phyloP scores from a whole-genome alignment of 1,140 invertebrate species.

The Tyrophagus putrescentiae region DNA sequence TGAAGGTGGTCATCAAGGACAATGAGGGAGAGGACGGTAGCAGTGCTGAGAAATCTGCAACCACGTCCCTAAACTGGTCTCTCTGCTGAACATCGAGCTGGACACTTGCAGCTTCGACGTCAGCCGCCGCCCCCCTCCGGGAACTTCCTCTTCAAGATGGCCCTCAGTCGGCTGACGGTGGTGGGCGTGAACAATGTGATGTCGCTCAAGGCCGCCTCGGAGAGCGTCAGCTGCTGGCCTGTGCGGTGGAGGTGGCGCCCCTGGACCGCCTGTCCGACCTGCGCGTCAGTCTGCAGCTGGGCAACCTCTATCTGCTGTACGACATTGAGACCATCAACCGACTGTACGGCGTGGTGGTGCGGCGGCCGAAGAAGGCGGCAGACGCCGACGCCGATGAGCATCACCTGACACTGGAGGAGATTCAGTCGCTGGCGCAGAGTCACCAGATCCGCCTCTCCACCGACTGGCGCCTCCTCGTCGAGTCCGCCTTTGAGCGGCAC shows the following conservation, averaged over 20 bases:
- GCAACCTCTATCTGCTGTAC: conserved; percentile 69
- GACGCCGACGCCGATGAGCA: conserved; percentile 47
- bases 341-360: conserved; percentile 60
- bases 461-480: conserved; percentile 52
- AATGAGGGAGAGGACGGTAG: conserved; percentile 35
- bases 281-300: conserved; percentile 40
- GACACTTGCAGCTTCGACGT: conserved; percentile 1
- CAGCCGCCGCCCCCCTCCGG: conserved; percentile 6
- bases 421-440: conserved; percentile 67
- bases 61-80: conserved; percentile 14
- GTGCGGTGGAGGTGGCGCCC: conserved; percentile 77
- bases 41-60: not conserved
- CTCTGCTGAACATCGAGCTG: conserved; percentile 1
- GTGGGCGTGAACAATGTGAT: conserved; percentile 30
- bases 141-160: not conserved
- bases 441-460: conserved; percentile 72
- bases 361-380: conserved; percentile 65
- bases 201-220: conserved; percentile 40
- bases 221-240: conserved; percentile 32
- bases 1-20: conserved; percentile 48
- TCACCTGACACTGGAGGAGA: conserved; percentile 66
- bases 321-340: conserved; percentile 76
- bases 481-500: conserved; percentile 76
- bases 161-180: conserved; percentile 16
- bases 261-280: conserved; percentile 63